Base-by-base conservation (phyloP, 2,888 invertebrate genomes). In the Entomobrya proxima region DNA sequence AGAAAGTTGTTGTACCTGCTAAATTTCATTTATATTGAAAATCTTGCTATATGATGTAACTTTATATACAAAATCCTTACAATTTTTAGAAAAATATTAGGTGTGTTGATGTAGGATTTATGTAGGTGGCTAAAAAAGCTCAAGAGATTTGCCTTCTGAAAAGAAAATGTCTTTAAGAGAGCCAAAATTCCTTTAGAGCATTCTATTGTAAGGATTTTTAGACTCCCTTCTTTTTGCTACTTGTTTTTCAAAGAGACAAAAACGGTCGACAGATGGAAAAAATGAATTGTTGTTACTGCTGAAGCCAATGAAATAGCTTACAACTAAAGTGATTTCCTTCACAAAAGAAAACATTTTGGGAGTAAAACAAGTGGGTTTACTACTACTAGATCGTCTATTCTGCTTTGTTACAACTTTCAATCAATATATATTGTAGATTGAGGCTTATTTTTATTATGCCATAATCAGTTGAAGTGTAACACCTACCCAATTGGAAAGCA, bases 401-500 rank as follows among this genome's bases (percentile, higher is more conserved):
- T 47, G 47, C 47, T 7, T 61, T 61, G 32, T 30, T n/a, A n/a
- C n/a, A n/a, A n/a, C n/a, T n/a, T n/a, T n/a, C n/a, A n/a, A 15
- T 47, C 47, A 47, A 15, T 47, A n/a, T 15, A 0, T 55, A 55
- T 27, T 55, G 21, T 13, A 15, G 50, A 18, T 50, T 9, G 24
- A 58, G 3, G 32, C 7, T n/a, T 27, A 24, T 64, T 64, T 64
- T 44, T 35, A 64, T 72, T 47, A 40, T 40, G 32, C 58, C 64
- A 64, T 64, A 47, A 61, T 40, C 58, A 76, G 75, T 75, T 50
- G 55, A 55, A 52, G 55, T 58, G 61, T 77, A 61, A 61, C 77
- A 32, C 30, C 77, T 61, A 32, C 30, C 77, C 50, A 61, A 15
- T 61, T 77, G 61, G 77, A 40, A 61, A 61, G 64, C 77, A 55